These are phyloP conservation scores for Ectropis grisescens DNA, from an alignment of 1,140 invertebrate species.

Conservation along the genomic window DNA sequence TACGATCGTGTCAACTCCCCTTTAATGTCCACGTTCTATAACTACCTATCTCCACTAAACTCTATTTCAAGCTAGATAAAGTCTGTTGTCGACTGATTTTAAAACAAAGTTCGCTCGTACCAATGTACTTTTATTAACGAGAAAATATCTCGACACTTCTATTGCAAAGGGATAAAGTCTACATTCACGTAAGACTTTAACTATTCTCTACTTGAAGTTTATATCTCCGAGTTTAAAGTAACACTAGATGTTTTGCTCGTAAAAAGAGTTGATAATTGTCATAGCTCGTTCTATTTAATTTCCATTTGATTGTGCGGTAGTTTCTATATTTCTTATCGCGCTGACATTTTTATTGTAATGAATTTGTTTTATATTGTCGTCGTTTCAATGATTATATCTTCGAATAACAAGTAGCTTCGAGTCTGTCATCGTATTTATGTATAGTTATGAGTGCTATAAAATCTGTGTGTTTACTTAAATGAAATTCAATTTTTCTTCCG, in stretches of 20 bases:
- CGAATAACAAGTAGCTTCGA: not conserved
- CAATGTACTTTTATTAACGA: conserved; percentile 6
- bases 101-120: no score
- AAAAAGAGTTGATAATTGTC: conserved; percentile 53
- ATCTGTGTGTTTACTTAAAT: no score
- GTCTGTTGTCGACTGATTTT: no score
- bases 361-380: conserved; percentile 37
- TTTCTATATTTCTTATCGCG: conserved; percentile 25
- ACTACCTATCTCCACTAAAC: no score
- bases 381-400: conserved; percentile 14
- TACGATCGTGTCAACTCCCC: conserved; percentile 54
- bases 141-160: conserved; percentile 5
- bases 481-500: no score
- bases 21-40: conserved; percentile 26
- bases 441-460: no score
- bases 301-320: conserved; percentile 43
- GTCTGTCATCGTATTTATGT: no score
- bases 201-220: no score
- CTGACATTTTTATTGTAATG: conserved; percentile 58
- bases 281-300: conserved; percentile 61
- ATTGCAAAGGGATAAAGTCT: conserved; percentile 10
- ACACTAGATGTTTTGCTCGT: conserved; percentile 48
- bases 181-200: no score
- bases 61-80: no score
- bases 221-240: conserved; percentile 7